phyloP scores from a whole-genome alignment of 2,888 invertebrate genomes.

The Agrochola lota region DNA sequence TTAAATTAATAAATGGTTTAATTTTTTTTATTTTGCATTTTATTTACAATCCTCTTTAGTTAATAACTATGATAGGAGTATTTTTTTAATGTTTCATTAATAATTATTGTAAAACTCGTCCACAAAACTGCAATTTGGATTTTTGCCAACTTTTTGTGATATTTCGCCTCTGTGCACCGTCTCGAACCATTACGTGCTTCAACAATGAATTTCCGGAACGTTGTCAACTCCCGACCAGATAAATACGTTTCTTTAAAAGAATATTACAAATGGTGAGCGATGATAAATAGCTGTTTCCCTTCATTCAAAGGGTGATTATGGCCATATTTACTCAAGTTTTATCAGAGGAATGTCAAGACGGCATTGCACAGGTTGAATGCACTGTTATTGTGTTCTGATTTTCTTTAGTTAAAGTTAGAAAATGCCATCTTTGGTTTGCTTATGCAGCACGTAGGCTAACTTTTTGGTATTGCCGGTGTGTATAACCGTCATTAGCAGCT shows the following conservation, averaged over 20 bases:
- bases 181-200: neutral
- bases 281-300: slow-evolving; percentile 49
- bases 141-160: too few species aligned
- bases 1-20: too few species aligned
- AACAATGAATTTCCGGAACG: slow-evolving; percentile 46
- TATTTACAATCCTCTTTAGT: too few species aligned
- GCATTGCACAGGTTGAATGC: neutral
- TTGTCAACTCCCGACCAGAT: slow-evolving; percentile 21
- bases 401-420: neutral
- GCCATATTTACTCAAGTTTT: slow-evolving; percentile 13
- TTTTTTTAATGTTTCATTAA: too few species aligned
- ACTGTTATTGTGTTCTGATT: neutral
- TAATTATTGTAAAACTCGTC: too few species aligned
- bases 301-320: slow-evolving; percentile 20
- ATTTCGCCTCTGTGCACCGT: too few species aligned
- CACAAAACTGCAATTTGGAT: too few species aligned
- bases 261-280: slow-evolving; percentile 24
- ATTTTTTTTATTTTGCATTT: too few species aligned
- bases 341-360: slow-evolving; percentile 4
- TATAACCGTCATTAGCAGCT: too few species aligned
- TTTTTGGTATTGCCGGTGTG: neutral
- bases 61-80: too few species aligned
- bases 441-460: too few species aligned
- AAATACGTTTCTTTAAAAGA: slow-evolving; percentile 34
- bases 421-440: neutral